Base-by-base conservation (phyloP, 2,113 vertebrate species). In the Alligator mississippiensis region DNA sequence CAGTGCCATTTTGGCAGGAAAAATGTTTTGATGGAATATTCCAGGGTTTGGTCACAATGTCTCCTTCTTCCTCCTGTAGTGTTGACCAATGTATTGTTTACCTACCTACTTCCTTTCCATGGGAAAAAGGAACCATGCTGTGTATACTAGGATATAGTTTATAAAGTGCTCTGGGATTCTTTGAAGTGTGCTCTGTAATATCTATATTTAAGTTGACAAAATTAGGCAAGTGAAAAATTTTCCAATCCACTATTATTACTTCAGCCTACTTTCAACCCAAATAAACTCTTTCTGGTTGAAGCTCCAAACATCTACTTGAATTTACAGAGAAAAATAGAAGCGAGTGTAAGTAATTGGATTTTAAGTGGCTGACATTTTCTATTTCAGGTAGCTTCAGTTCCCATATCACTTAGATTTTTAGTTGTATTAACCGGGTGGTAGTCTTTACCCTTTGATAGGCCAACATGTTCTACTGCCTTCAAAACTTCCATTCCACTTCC, bases 141-240 rank as follows among this genome's bases (percentile, higher is more conserved):
- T 0, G 18, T 58, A 77, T 21, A 47, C 7, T 34, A 74, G 47
- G 70, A 38, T 22, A 24, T 10, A 24, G 21, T 74, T 72, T 74
- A 57, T 34, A 91, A 72, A 66, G 72, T 0, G 2, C 61, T 91
- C 77, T 47, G 57, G 57, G 58, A 93, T 84, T 34, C 34, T 78
- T 90, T 80, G 60, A 62, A 85, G 87, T 70, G 47, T 54, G 63
- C 88, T 60, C 90, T 88, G 81, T 14, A 11, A 66, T 81, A 34
- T 85, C 85, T 95, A 78, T 93, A 91, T 92, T 94, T 90, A 77
- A 59, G 24, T 80, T 62, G 93, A 85, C 70, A 89, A 87, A 83
- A 80, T 82, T 90, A 92, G 72, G 88, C 80, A 95, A 86, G 86
- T 77, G 72, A 85, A 92, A 78, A 86, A 5, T 59, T 90, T 90